Evolutionary conservation across 1,140 invertebrate species (phyloP).

Genomic region (Apis mellifera): Amel_HAv3.1 CM009932.2:12144501-12145000

Average conservation of each 20-base stretch:
- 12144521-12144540: background rate
- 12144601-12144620: conserved; percentile 10
- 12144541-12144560: background rate
- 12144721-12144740: conserved; percentile 86
- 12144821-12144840: conserved; percentile 83
- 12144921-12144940: conserved; percentile 87
- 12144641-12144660: conserved; percentile 63
- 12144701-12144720: conserved; percentile 88
- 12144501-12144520: background rate
- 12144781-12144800: conserved; percentile 84
- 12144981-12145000: conserved; percentile 84
- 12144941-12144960: conserved; percentile 82
- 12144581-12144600: background rate
- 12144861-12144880: conserved; percentile 89
- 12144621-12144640: conserved; percentile 2
- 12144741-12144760: conserved; percentile 85
- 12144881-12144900: conserved; percentile 84
- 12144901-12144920: conserved; percentile 85
- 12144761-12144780: conserved; percentile 84
- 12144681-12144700: conserved; percentile 92
- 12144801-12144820: conserved; percentile 82
- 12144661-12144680: conserved; percentile 82
- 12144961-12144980: conserved; percentile 83
- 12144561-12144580: background rate
- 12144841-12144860: conserved; percentile 88